Evolutionary conservation across 2,113 vertebrate species (phyloP), one percentile per base, ranked within the genome.

Genomic region (Pelodiscus sinensis): DNA sequence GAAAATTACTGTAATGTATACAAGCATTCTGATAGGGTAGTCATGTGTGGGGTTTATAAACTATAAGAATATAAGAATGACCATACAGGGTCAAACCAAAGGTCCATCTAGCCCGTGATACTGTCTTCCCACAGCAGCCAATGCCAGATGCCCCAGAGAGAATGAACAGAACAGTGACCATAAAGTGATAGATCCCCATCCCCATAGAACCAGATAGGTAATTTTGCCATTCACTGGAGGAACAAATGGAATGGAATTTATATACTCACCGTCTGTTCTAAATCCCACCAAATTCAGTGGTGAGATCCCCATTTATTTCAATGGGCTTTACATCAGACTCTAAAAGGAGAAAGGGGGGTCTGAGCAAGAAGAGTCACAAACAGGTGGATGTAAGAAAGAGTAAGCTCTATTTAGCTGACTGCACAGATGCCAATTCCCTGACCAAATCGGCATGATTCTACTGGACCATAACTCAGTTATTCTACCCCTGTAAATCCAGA

Each of bases 171-270:
- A 54, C 52, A 54, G 52, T 54, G 52, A 54, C 52, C 52, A 3
- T 10, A 10, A 54, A 54, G 52, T 54, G 52, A 54, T 54, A 10
- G 8, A 10, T 54, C 14, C 52, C 52, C 52, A 54, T 14, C 14
- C 52, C 52, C 52, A 54, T 54, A 2, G 10, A 54, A 54, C n/a
- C 35, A 2, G 0, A 0, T 24, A 6, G 8, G 18, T 3, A 14
- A 3, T 15, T 38, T 31, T 1, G 2, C 44, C 71, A 18, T 8
- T 78, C 0, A 0, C 10, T 12, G 22, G 22, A 75, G 3, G 9
- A 77, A 52, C 14, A 2, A 0, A 10, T 3, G 1, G 27, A 25
- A 11, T 15, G 83, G 16, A 0, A 1, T 7, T n/a, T 82, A 2
- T 3, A 2, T 21, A 0, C 4, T 31, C 38, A 9, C 51, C 21